Conservation (phyloP, 2,888 invertebrate species). For the Oxyteleia sp. region DNA sequence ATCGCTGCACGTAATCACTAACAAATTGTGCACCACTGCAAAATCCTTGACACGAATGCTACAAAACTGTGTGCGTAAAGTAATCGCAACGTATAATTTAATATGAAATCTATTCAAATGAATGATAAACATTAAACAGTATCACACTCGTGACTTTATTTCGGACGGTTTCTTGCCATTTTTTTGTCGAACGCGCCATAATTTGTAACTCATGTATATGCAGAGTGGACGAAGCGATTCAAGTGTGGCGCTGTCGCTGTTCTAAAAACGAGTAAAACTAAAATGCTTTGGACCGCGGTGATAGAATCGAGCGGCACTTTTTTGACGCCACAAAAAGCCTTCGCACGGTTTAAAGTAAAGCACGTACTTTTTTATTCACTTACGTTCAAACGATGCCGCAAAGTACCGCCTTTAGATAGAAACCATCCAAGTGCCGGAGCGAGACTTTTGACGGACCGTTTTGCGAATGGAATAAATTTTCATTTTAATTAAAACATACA, state of each 20-base stretch:
- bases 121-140: too few relatives aligned
- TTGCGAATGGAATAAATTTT: conserved; percentile 44
- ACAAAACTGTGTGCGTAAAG: too few relatives aligned
- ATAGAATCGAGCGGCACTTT: conserved; percentile 56
- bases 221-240: conserved; percentile 24
- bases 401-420: conserved; percentile 44
- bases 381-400: conserved; percentile 40
- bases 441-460: conserved; percentile 36
- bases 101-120: too few relatives aligned
- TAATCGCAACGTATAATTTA: too few relatives aligned
- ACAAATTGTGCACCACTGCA: too few relatives aligned
- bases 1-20: too few relatives aligned
- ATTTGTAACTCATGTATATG: conserved; percentile 47
- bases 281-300: conserved; percentile 29
- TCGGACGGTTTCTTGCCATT: neutral
- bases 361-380: conserved; percentile 61
- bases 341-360: conserved; percentile 48
- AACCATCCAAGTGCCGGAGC: conserved; percentile 31
- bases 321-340: conserved; percentile 57
- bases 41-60: too few relatives aligned
- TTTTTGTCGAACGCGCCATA: conserved; percentile 30
- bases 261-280: conserved; percentile 31
- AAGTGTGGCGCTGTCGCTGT: conserved; percentile 18
- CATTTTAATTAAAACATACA: conserved; percentile 26
- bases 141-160: neutral